Conservation (phyloP, 2,113 vertebrate species). For the Chamaetylas fuelleborni region DNA sequence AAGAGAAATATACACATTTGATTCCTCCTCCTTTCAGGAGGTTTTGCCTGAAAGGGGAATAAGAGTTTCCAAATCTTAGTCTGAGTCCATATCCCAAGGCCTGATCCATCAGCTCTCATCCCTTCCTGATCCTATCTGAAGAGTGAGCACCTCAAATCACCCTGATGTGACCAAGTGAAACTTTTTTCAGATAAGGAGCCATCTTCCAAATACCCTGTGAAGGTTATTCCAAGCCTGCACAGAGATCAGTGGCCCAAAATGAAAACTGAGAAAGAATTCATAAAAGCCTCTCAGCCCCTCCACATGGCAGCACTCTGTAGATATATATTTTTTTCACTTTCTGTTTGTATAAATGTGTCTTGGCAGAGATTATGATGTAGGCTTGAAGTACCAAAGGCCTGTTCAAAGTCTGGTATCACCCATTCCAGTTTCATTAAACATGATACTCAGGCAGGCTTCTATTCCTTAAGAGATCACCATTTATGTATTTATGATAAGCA, state of each 20-base stretch:
- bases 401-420: not conserved
- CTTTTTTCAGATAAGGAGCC: not conserved
- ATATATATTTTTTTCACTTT: accelerated
- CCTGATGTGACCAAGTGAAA: not conserved
- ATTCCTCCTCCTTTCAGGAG: not conserved
- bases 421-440: not conserved
- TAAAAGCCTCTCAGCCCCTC: not conserved
- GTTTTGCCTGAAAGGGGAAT: not conserved
- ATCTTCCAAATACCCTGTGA: not conserved
- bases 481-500: not conserved
- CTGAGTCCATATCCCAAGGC: not conserved
- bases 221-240: not conserved
- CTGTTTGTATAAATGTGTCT: not conserved
- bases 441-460: not conserved
- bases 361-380: accelerated
- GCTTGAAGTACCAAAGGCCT: not conserved
- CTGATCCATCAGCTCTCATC: not conserved
- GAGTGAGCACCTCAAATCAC: not conserved
- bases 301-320: not conserved
- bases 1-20: not conserved
- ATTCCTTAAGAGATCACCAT: not conserved
- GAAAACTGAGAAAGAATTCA: not conserved
- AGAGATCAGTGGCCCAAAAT: not conserved
- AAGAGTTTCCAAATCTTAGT: not conserved
- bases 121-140: not conserved